Evolutionary conservation across 2,888 invertebrate species (phyloP).

Genomic region (Mycalesis mineus): DNA sequence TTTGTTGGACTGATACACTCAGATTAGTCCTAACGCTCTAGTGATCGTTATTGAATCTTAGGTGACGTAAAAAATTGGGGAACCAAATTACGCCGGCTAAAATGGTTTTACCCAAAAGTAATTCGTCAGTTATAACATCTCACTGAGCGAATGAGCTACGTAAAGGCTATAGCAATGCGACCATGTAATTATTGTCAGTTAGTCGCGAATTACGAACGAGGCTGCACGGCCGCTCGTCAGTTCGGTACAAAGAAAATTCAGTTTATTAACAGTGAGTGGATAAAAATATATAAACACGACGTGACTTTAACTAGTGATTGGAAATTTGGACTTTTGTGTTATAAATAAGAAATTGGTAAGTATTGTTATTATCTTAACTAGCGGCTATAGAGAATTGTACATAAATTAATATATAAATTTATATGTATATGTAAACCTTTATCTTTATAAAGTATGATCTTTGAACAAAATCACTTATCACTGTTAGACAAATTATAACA

Average conservation of each 20-base stretch:
- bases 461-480: no score
- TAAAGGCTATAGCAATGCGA: background rate
- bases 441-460: no score
- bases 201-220: conserved; percentile 1
- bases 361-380: background rate
- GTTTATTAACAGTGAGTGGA: conserved; percentile 3
- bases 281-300: background rate
- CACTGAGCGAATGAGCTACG: background rate
- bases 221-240: background rate
- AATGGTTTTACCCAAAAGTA: no score
- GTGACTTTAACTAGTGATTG: background rate
- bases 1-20: no score
- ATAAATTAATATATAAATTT: no score
- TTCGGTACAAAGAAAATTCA: background rate
- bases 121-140: background rate
- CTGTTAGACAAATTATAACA: no score
- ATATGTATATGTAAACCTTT: no score
- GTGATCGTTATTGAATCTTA: no score
- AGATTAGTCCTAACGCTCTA: no score
- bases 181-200: background rate
- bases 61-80: no score
- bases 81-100: no score
- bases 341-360: background rate
- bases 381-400: no score
- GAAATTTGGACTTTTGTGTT: background rate